Percentiles rank a stretch among this genome's conserved stretches.
These are phyloP conservation scores for Actinostola sp. DNA, from an alignment of 92 coral and sea anemone species.

Conservation along the genomic window DNA sequence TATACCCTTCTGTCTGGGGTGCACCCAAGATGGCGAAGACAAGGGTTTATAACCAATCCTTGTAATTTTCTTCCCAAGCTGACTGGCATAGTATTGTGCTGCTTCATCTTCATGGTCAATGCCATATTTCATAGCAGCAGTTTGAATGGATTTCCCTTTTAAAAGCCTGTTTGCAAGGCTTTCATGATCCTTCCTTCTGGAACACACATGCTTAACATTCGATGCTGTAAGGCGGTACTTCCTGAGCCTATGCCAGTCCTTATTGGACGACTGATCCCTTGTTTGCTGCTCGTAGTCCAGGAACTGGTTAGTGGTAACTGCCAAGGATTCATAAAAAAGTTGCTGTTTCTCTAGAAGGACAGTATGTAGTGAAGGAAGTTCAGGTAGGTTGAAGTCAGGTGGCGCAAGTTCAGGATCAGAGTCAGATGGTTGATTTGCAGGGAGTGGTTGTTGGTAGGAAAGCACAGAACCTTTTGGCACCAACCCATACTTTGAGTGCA, in stretches of 20 bases:
- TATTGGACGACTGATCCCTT: conserved; percentile 34
- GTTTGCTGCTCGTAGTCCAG: conserved; percentile 31
- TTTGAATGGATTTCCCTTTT: conserved; percentile 29
- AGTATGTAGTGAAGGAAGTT: not conserved
- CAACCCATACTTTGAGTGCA: conserved; percentile 21
- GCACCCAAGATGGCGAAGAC: conserved; percentile 47
- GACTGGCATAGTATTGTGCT: conserved; percentile 19
- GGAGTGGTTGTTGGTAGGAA: not conserved
- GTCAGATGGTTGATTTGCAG: not conserved
- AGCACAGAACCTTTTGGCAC: conserved; percentile 27
- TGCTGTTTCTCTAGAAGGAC: conserved; percentile 29
- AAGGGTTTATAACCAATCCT: conserved; percentile 39
- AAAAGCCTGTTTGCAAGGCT: conserved; percentile 18
- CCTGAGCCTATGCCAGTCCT: conserved; percentile 54
- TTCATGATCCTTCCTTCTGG: conserved; percentile 41
- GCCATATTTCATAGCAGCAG: conserved; percentile 58
- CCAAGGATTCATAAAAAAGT: conserved; percentile 11
- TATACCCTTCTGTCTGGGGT: conserved; percentile 57
- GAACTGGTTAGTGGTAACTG: conserved; percentile 13
- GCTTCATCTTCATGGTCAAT: conserved; percentile 57
- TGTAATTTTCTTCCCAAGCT: conserved; percentile 3
- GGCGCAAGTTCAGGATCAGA: conserved; percentile 5
- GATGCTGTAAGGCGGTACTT: conserved; percentile 37
- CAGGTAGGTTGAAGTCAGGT: conserved; percentile 31
- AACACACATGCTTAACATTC: conserved; percentile 28